phyloP scores from a whole-genome alignment of 2,888 invertebrate species.

The Fabriciana adippe region DNA sequence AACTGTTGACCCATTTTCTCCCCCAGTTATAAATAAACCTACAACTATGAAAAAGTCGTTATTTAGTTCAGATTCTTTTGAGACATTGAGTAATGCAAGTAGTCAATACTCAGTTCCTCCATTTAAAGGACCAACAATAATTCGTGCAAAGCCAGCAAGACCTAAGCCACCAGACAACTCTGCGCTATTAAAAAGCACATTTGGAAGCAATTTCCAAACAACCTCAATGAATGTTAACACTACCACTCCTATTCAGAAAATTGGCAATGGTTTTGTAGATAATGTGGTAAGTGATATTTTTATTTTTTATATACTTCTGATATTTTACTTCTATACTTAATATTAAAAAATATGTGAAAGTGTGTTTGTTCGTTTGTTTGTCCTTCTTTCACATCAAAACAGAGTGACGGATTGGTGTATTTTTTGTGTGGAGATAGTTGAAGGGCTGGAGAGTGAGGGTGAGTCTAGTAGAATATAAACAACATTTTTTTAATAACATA shows the following conservation, averaged over 20 bases:
- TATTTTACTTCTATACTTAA: not conserved
- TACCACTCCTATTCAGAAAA: conserved; percentile 70
- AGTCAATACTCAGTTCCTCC: conserved; percentile 68
- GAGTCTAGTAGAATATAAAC: too few species aligned
- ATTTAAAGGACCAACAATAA: conserved; percentile 87
- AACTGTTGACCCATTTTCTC: conserved; percentile 81
- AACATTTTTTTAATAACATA: too few species aligned
- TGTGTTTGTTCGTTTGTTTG: too few species aligned
- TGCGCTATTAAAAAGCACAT: conserved; percentile 67
- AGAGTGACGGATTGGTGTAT: too few species aligned
- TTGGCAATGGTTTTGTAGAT: conserved; percentile 63
- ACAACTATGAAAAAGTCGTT: conserved; percentile 76
- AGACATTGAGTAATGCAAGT: conserved; percentile 75
- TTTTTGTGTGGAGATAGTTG: too few species aligned
- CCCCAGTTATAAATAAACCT: conserved; percentile 60
- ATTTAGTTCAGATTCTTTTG: conserved; percentile 85
- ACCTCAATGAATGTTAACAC: conserved; percentile 71
- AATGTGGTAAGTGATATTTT: conserved; percentile 63
- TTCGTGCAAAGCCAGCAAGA: conserved; percentile 84
- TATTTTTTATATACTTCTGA: not conserved
- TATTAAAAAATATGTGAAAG: too few species aligned
- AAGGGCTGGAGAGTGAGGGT: too few species aligned
- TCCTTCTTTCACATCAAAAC: too few species aligned
- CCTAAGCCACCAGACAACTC: conserved; percentile 80
- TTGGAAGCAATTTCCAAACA: conserved; percentile 58